Evolutionary conservation across 2,888 invertebrate genomes (phyloP).

Genomic region (Lepidochrysops patricia): DNA sequence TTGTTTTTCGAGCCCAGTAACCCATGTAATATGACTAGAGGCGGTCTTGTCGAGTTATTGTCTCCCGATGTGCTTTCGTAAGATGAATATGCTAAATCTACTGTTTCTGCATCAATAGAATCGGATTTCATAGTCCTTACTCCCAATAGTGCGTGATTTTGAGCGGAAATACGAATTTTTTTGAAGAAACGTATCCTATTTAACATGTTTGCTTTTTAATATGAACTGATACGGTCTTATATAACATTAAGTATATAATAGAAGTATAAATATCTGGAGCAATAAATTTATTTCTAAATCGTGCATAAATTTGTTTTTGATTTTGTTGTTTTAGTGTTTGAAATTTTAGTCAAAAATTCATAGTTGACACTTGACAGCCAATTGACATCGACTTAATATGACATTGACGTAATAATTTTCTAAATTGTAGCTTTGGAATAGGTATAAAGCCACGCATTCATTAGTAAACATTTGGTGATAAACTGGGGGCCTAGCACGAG

Average conservation of each 20-base stretch:
- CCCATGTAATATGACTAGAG: slow-evolving; percentile 92
- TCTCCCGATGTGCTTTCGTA: slow-evolving; percentile 72
- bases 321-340: not conserved
- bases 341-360: not conserved
- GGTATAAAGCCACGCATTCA: too few species aligned
- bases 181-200: slow-evolving; percentile 9
- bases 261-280: not conserved
- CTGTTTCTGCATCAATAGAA: slow-evolving; percentile 58
- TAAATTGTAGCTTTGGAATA: too few species aligned
- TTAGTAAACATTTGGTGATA: too few species aligned
- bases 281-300: not conserved
- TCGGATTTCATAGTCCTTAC: slow-evolving; percentile 34
- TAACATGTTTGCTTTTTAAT: slow-evolving; percentile 17
- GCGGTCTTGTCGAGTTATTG: slow-evolving; percentile 49
- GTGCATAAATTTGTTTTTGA: not conserved
- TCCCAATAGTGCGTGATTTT: slow-evolving; percentile 28
- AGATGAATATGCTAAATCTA: slow-evolving; percentile 79
- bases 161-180: slow-evolving; percentile 22
- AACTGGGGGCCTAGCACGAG: too few species aligned
- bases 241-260: not conserved
- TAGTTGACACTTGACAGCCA: too few species aligned
- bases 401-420: too few species aligned
- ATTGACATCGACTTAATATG: too few species aligned
- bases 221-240: not conserved
- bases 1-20: slow-evolving; percentile 94